Evolutionary conservation across 2,888 invertebrate genomes (phyloP).

Genomic region (Cosmorhoe ocellata): DNA sequence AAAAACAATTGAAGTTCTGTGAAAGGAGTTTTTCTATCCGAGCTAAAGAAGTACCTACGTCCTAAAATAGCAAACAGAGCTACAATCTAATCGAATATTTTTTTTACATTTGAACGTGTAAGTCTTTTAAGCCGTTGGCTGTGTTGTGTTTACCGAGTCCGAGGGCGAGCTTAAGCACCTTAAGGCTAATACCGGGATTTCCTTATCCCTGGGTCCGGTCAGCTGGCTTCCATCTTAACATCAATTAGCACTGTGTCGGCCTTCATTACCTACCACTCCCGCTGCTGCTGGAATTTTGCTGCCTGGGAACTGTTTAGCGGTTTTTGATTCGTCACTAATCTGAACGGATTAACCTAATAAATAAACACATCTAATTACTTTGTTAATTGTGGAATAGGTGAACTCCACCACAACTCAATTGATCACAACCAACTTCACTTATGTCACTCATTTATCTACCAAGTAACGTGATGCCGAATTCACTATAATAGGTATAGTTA

Average conservation of each 20-base stretch:
- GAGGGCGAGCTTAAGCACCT: conserved; percentile 53
- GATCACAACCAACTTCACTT: no score
- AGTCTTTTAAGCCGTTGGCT: conserved; percentile 46
- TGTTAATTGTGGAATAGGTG: no score
- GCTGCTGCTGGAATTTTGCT: conserved; percentile 7
- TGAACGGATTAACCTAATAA: no score
- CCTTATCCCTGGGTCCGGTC: conserved; percentile 62
- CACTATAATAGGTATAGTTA: no score
- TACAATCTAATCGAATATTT: conserved; percentile 37
- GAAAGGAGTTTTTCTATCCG: conserved; percentile 2
- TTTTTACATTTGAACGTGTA: conserved; percentile 34
- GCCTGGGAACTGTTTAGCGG: neutral
- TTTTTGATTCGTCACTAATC: neutral
- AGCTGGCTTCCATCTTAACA: conserved; percentile 53
- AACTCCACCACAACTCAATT: no score
- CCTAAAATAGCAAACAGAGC: conserved; percentile 31
- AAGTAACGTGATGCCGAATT: no score
- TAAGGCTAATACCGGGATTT: conserved; percentile 63
- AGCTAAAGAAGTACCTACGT: conserved; percentile 11
- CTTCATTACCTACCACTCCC: conserved; percentile 24
- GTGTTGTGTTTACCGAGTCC: conserved; percentile 54
- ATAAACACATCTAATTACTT: no score
- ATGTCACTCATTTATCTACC: no score
- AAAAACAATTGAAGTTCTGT: no score
- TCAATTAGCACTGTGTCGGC: conserved; percentile 61